phyloP scores from a whole-genome alignment of 2,113 vertebrate species.

The cattle (Bos taurus) region DNA sequence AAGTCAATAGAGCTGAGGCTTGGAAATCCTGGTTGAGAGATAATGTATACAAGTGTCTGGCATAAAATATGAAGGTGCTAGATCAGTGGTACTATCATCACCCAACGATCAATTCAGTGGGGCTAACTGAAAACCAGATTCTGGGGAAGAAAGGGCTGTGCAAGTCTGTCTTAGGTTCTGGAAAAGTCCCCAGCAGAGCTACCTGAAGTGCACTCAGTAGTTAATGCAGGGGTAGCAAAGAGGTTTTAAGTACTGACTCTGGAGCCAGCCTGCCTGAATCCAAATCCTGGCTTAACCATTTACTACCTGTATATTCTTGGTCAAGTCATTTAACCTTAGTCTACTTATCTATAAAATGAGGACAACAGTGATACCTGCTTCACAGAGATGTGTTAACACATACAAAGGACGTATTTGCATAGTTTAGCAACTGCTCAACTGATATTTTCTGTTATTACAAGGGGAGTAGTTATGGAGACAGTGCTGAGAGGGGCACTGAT shows the following conservation, averaged over 20 bases:
- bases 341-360: background rate
- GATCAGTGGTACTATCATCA: background rate
- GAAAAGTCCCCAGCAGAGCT: background rate
- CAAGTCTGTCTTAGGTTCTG: background rate
- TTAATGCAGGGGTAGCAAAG: background rate
- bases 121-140: background rate
- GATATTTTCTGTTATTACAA: background rate
- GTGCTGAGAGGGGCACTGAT: background rate
- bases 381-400: background rate
- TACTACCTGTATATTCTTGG: background rate
- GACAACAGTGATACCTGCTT: background rate
- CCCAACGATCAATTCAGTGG: background rate
- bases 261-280: background rate
- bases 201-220: background rate
- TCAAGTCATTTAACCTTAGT: background rate
- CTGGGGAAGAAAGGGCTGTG: background rate
- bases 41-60: background rate
- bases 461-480: background rate
- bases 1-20: background rate
- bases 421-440: background rate
- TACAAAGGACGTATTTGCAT: background rate
- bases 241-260: background rate
- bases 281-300: background rate
- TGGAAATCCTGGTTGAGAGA: background rate
- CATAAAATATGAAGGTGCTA: background rate